phyloP scores from a whole-genome alignment of 2,113 vertebrate genomes.

The Cichladusa arquata region DNA sequence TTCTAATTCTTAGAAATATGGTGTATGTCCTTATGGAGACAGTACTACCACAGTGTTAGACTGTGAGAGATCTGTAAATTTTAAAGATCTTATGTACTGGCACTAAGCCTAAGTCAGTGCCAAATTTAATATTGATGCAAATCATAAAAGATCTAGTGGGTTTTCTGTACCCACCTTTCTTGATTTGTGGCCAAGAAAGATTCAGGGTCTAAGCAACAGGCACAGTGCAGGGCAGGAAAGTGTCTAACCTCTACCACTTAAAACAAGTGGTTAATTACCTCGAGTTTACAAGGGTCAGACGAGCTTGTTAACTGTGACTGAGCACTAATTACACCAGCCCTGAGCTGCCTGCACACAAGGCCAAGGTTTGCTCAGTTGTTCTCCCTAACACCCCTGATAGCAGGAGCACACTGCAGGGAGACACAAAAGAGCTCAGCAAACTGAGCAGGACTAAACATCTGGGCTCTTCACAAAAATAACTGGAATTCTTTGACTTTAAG shows the following conservation, averaged over 20 bases:
- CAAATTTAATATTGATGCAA: neutral
- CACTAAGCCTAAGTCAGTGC: neutral
- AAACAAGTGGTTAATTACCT: neutral
- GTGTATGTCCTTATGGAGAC: neutral
- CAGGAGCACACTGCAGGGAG: neutral
- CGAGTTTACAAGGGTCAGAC: neutral
- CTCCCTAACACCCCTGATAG: neutral
- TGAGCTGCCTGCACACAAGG: neutral
- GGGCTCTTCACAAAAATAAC: neutral
- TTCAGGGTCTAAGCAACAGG: neutral
- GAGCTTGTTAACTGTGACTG: neutral
- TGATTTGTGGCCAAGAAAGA: neutral
- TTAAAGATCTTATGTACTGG: neutral
- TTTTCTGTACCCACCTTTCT: neutral
- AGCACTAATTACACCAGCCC: neutral
- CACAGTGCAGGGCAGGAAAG: neutral
- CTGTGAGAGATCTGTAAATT: neutral
- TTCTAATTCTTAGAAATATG: neutral
- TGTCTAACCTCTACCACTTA: neutral
- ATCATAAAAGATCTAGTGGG: neutral
- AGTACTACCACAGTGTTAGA: neutral
- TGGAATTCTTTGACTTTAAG: neutral
- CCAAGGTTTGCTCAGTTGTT: neutral
- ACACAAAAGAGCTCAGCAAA: neutral
- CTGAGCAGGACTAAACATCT: accelerated